Percentiles rank a stretch among this genome's conserved stretches.
Evolutionary conservation across 2,113 vertebrate species (phyloP).

Genomic region (Colistium nudipinnis): DNA sequence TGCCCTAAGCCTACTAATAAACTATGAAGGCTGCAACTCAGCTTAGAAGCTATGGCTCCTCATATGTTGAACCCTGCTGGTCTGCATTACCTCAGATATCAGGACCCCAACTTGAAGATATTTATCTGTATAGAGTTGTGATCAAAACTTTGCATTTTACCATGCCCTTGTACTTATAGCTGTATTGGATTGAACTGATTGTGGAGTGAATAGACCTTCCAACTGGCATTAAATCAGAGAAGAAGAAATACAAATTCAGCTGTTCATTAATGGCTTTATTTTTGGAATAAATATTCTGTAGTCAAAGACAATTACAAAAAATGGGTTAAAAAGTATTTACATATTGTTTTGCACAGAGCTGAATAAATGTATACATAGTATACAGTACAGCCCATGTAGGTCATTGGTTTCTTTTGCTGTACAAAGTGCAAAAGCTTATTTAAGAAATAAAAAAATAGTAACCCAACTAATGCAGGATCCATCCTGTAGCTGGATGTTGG

Average conservation of each 20-base stretch:
- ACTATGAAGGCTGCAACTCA: too few species aligned
- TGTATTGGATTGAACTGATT: background rate
- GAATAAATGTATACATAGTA: conserved; percentile 86
- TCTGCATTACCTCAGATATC: background rate
- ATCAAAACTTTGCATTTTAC: background rate
- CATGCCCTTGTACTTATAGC: background rate
- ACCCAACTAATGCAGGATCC: conserved; percentile 72
- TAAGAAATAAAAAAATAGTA: conserved; percentile 59
- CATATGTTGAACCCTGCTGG: background rate
- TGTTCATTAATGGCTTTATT: conserved; percentile 80
- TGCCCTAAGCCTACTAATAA: background rate
- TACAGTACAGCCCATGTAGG: conserved; percentile 82
- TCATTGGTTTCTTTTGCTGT: conserved; percentile 82
- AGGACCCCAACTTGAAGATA: background rate
- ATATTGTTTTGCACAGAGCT: conserved; percentile 79
- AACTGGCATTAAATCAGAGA: background rate
- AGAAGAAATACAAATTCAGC: conserved; percentile 3
- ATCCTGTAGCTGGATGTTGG: conserved; percentile 67
- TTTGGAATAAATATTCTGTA: conserved; percentile 83
- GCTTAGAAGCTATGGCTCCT: background rate
- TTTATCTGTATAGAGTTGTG: background rate
- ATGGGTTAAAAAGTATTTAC: conserved; percentile 74
- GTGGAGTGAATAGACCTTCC: background rate
- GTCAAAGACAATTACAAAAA: conserved; percentile 78
- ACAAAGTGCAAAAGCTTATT: conserved; percentile 81